A percentile compares a stretch with the other conserved stretches of the same genome.
These are phyloP conservation scores for Xenentodon cancila DNA, from an alignment of 2,797 vertebrate genomes.

Conservation along the genomic window DNA sequence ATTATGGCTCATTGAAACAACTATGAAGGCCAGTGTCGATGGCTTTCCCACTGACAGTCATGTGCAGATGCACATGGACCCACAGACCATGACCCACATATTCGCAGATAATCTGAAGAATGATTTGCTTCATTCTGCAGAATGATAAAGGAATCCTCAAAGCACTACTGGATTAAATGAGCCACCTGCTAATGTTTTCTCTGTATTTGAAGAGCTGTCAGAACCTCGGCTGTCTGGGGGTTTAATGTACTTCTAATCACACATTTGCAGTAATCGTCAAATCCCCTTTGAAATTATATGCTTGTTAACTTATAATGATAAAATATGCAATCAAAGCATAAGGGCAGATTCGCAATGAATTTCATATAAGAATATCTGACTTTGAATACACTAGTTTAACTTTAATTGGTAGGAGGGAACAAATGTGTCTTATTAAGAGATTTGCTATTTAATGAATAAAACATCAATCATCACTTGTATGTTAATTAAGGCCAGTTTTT, in stretches of 20 bases:
- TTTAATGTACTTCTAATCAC: conserved; percentile 15
- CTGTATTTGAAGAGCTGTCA: conserved; percentile 24
- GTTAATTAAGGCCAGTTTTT: too few relatives aligned
- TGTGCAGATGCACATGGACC: neutral
- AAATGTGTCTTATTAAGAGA: too few relatives aligned
- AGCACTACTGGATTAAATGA: conserved; percentile 23
- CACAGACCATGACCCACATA: conserved; percentile 17
- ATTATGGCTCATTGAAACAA: too few relatives aligned
- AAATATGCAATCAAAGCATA: conserved; percentile 2
- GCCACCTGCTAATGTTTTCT: conserved; percentile 18
- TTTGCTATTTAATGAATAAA: too few relatives aligned
- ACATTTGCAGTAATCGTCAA: neutral
- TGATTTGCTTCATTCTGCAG: conserved; percentile 21
- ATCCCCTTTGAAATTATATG: neutral
- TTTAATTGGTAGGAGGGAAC: too few relatives aligned
- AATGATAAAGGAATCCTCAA: conserved; percentile 23
- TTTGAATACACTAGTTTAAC: too few relatives aligned
- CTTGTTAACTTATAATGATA: neutral
- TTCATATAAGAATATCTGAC: neutral
- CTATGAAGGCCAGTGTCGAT: too few relatives aligned
- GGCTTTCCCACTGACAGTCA: neutral
- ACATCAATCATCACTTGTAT: too few relatives aligned
- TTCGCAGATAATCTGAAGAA: conserved; percentile 16
- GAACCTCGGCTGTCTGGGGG: neutral
- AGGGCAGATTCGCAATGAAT: neutral